Percentiles rank a stretch among this genome's conserved stretches.
These are phyloP conservation scores for Rhinichthys klamathensis DNA, from an alignment of 2,113 vertebrate genomes.

Conservation along the genomic window DNA sequence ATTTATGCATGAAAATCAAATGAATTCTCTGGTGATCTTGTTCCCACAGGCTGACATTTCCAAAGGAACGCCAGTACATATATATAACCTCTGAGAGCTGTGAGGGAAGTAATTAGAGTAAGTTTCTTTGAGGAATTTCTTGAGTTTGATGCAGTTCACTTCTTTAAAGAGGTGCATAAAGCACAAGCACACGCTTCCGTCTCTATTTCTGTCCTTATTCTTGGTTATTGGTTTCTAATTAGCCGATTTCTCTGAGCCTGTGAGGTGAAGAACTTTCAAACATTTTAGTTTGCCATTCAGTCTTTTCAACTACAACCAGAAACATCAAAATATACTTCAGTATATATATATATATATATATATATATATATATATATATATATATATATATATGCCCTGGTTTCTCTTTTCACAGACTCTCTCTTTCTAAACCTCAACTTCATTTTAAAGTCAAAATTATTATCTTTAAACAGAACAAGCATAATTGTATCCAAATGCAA, in stretches of 20 bases:
- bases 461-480: not conserved
- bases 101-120: not conserved
- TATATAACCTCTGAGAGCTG: not conserved
- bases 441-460: not conserved
- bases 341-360: not conserved
- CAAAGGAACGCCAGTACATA: not conserved
- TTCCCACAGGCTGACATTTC: conserved; percentile 14
- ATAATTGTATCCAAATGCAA: conserved; percentile 1
- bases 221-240: conserved; percentile 20
- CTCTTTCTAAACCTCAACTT: not conserved
- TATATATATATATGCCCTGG: not conserved
- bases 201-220: not conserved
- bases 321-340: not conserved
- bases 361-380: too few species aligned
- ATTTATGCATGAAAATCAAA: not conserved
- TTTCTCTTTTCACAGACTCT: not conserved
- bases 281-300: not conserved
- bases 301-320: not conserved
- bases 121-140: not conserved
- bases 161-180: conserved; percentile 10
- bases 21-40: not conserved
- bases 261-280: conserved; percentile 4
- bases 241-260: not conserved
- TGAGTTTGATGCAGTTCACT: not conserved
- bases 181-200: not conserved